phyloP scores from a whole-genome alignment of 2,888 invertebrate species.

The Tenthredo notha region DNA sequence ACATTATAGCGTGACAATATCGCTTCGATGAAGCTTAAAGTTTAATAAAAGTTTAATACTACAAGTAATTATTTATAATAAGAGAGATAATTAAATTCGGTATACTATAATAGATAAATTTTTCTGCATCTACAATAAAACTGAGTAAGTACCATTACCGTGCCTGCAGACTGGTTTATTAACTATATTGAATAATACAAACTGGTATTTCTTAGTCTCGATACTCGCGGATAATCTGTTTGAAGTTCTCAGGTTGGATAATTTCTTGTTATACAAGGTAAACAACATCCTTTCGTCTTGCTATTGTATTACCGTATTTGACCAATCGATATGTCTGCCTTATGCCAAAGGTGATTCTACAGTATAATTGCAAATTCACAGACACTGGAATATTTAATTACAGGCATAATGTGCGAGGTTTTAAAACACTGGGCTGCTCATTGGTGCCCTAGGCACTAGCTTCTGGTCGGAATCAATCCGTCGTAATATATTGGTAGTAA shows the following conservation, averaged over 20 bases:
- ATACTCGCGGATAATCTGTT: neutral
- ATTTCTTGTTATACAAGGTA: slow-evolving; percentile 11
- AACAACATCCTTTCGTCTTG: neutral
- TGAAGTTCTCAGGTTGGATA: neutral
- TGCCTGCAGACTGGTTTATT: neutral
- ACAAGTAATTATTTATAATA: neutral
- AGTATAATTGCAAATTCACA: neutral
- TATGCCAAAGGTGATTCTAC: slow-evolving; percentile 25
- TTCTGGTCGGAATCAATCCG: neutral
- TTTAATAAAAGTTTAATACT: neutral
- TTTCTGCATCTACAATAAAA: neutral
- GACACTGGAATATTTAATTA: neutral
- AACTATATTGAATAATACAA: neutral
- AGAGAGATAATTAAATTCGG: neutral
- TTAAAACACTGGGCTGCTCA: neutral
- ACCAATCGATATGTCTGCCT: neutral
- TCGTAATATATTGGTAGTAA: neutral
- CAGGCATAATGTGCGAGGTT: neutral
- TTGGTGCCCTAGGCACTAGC: neutral
- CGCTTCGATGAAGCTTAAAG: neutral
- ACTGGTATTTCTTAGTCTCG: neutral
- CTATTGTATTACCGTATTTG: neutral
- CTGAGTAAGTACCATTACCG: neutral
- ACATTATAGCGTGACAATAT: slow-evolving; percentile 9
- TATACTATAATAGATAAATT: neutral